Base-by-base conservation (phyloP, 2,888 invertebrate species). In the Drosophila kanekoi region DNA sequence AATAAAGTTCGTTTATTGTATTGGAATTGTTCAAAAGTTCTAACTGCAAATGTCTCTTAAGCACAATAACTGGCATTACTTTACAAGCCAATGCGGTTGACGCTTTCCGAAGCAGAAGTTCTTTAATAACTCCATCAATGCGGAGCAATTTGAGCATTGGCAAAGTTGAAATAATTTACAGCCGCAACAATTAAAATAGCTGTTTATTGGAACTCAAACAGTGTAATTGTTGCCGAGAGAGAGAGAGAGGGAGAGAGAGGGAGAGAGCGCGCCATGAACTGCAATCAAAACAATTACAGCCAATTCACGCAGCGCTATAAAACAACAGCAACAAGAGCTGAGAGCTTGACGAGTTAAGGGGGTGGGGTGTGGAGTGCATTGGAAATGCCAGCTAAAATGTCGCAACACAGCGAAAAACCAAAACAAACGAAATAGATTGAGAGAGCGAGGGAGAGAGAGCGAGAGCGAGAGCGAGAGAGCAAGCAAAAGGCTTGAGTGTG, bases 251-350 rank as follows among this genome's bases (percentile, higher is more conserved):
- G 38, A 14, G 16, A 20, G 14, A 23, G 37, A 32, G 60, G 10
- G 40, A 11, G 14, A 9, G 20, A 41, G 35, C 6, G 18, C n/a
- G 64, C 73, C 78, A 84, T 89, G 87, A 83, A 87, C 85, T 87
- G 87, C 89, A 89, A 87, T 89, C 89, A 86, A 87, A 89, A 80
- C 89, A 87, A 86, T 89, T 86, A 77, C 78, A 72, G 72, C 72
- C 89, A 89, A 85, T 86, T 89, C 87, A 81, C 81, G 76, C 72
- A 70, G 67, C 41, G 81, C 70, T 72, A 80, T 62, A 65, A 77
- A 86, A 65, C 72, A 77, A 58, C 65, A 72, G 41, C 43, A 49
- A 47, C 57, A 59, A 41, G n/a, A 43, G 45, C 14, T 47, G 45
- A 20, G 13, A 33, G 47, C 8, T 28, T 28, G 28, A 28, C 28